Base-by-base conservation (phyloP, 2,797 vertebrate genomes). In the Acrossocheilus wenchowensis region DNA sequence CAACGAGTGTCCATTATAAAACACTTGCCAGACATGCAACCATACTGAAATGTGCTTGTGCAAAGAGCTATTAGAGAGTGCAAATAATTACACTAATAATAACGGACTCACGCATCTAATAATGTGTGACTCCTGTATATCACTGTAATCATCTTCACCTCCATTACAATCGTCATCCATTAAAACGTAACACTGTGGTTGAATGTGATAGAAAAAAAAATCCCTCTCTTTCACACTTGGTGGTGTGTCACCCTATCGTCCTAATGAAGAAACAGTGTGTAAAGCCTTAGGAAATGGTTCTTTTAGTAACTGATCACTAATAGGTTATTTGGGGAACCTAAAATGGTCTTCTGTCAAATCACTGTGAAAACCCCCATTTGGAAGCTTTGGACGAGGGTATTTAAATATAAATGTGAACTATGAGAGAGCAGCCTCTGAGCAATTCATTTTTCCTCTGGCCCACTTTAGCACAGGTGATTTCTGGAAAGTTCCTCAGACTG, bases 401-500 rank as follows among this genome's bases (percentile, higher is more conserved):
- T 50, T 30, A 75, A 75, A 75, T 48, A 75, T 78, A 1, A 62
- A 62, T 2, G 14, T 43, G 23, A 43, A 19, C 50, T 54, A 39
- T 39, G 19, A 57, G 23, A 57, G 23, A 17, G 14, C 54, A 79
- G n/a, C 23, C 23, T 62, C 54, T 60, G 77, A 79, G 54, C 54
- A 62, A 62, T 41, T 10, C 57, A 43, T 62, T 11, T 71, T 79
- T 79, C 77, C 36, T 34, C 2, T 75, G 41, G 26, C 52, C 71
- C 54, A 64, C 26, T 45, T 62, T 43, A 62, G 11, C 30, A 74
- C 19, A 62, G 69, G 52, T 82, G n/a, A 83, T 45, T 83, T 83
- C 36, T 62, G 39, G 54, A 74, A 12, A 14, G 60, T 43, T 60
- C 69, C 10, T 45, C 15, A 82, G 23, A 72, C 50, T 52, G n/a